Evolutionary conservation across 2,797 vertebrate species (phyloP).

Genomic region (Notolabrus celidotus): DNA sequence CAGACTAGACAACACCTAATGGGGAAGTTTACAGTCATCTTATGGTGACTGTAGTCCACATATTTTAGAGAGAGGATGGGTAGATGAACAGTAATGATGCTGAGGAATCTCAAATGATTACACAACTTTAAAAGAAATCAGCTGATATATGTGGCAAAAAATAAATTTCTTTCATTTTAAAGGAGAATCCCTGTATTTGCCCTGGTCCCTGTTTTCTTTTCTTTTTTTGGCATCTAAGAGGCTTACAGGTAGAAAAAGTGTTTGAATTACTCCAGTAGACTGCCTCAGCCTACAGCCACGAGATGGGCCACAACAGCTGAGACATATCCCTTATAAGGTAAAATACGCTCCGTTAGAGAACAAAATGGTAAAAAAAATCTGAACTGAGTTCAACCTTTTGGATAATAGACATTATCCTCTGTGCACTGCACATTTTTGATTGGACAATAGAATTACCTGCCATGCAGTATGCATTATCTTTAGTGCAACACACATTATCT

Average conservation of each 20-base stretch:
- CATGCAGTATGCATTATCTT: no score
- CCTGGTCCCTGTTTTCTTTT: neutral
- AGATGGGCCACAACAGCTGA: neutral
- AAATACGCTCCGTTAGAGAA: neutral
- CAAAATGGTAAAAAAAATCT: neutral
- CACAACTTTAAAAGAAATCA: neutral
- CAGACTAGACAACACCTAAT: neutral
- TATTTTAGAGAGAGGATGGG: neutral
- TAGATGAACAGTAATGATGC: neutral
- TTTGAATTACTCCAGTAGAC: neutral
- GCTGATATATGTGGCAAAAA: no score
- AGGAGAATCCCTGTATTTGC: neutral
- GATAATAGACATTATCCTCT: no score
- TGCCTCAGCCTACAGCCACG: neutral
- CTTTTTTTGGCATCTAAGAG: neutral
- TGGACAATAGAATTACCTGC: no score
- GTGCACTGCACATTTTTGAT: no score
- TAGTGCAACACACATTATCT: no score
- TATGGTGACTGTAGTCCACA: neutral
- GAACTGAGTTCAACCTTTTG: no score
- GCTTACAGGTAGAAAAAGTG: neutral
- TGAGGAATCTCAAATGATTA: neutral
- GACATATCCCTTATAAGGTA: neutral
- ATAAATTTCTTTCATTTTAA: neutral
- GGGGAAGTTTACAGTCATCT: neutral